A percentile compares a stretch with the other conserved stretches of the same genome.
phyloP scores from a whole-genome alignment of 2,888 invertebrate genomes.

The Molorchus minor region DNA sequence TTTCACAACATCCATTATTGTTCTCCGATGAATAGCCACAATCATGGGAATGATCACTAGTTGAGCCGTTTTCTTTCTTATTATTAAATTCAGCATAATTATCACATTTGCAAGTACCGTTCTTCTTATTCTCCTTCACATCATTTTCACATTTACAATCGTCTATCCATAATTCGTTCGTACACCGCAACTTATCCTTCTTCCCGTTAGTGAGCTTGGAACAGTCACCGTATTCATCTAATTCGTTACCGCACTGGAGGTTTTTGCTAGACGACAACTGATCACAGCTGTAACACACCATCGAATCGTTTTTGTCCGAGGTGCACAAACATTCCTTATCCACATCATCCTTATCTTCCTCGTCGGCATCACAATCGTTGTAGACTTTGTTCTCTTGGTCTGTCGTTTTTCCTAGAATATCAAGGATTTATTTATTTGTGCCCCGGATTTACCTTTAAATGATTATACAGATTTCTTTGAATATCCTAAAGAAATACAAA shows the following conservation, averaged over 20 bases:
- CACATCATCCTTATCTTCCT: conserved; percentile 48
- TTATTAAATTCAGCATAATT: conserved; percentile 26
- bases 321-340: conserved; percentile 46
- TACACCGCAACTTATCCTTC: conserved; percentile 52
- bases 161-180: conserved; percentile 53
- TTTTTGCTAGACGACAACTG: conserved; percentile 33
- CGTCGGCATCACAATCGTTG: conserved; percentile 58
- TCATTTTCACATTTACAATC: conserved; percentile 57
- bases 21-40: conserved; percentile 90
- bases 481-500: too few species aligned
- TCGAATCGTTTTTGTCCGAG: conserved; percentile 30
- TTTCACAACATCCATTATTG: conserved; percentile 76
- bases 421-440: too few species aligned
- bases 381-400: conserved; percentile 62
- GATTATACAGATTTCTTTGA: too few species aligned
- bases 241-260: conserved; percentile 19
- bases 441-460: too few species aligned
- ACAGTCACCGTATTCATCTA: conserved; percentile 27
- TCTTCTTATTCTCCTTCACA: conserved; percentile 47
- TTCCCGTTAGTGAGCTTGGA: conserved; percentile 39
- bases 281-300: conserved; percentile 42
- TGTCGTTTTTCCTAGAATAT: conserved; percentile 46
- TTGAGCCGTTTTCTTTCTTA: conserved; percentile 68
- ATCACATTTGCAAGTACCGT: conserved; percentile 58
- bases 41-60: conserved; percentile 79